Evolutionary conservation across 2,797 vertebrate genomes (phyloP), one percentile per base, ranked within the genome.

Genomic region (Myripristis jacobus): DNA sequence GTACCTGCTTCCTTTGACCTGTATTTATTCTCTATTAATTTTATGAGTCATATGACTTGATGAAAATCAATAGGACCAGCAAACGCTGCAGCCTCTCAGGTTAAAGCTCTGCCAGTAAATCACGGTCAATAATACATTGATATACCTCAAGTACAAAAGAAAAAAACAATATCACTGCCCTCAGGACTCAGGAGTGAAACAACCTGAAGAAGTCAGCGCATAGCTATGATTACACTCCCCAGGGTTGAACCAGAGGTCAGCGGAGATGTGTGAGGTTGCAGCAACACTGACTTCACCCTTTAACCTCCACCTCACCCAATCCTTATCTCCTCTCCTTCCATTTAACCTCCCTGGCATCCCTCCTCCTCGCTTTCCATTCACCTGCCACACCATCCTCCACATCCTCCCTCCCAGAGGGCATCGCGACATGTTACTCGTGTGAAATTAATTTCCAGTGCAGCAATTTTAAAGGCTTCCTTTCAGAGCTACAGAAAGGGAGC

Each of bases 61-160:
- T 69, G 65, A 60, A 81, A 86, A 67, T 65, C 43, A 70, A 38
- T 12, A 16, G 16, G 10, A 60, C 34, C 13, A 46, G 18, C 34
- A 69, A 38, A 56, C 22, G 47, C n/a, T 16, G 38, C n/a, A 41
- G 18, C 57, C 63, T 73, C 75, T 84, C 72, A 75, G 66, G 80
- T 86, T 79, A 60, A 75, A 73, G 59, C 75, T 48, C 22, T 86
- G 79, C 73, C 74, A 19, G 83, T 83, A 89, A 84, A 6, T 82
- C 58, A 44, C 22, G 73, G 82, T 93, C 91, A 80, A 91, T 92
- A 89, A 75, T 38, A 18, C 81, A 88, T 90, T 48, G 67, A 91
- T 85, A 80, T 79, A 82, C 80, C 53, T 52, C 34, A 24, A 70
- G 70, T 85, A 77, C 16, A 75, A 66, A 81, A 75, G 13, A 46